Percentiles rank a stretch among this genome's conserved stretches.
phyloP scores from a whole-genome alignment of 2,888 invertebrate species.

The Ganaspis brasiliensis region DNA sequence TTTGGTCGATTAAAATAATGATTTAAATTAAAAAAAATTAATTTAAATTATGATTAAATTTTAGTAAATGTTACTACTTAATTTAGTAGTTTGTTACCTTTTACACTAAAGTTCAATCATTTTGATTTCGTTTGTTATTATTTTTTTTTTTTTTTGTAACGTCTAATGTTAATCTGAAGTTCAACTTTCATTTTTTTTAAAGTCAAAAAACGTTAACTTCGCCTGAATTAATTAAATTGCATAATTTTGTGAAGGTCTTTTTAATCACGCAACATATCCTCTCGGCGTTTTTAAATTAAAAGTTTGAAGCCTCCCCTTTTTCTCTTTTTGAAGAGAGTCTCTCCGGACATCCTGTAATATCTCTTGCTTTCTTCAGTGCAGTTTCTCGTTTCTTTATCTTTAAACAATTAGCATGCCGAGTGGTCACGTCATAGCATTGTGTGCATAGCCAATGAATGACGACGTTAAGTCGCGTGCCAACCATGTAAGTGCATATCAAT shows the following conservation, averaged over 20 bases:
- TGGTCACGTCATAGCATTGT: conserved; percentile 55
- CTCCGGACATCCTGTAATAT: conserved; percentile 77
- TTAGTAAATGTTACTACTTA: too few relatives aligned
- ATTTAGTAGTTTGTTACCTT: too few relatives aligned
- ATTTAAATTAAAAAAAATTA: too few relatives aligned
- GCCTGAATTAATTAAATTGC: too few relatives aligned
- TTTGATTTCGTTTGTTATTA: too few relatives aligned
- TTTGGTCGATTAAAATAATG: too few relatives aligned
- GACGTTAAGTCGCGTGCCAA: conserved; percentile 60
- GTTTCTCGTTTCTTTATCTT: conserved; percentile 44
- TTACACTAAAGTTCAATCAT: too few relatives aligned
- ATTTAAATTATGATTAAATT: too few relatives aligned
- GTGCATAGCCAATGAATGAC: conserved; percentile 61
- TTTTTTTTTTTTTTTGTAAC: too few relatives aligned
- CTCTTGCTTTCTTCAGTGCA: conserved; percentile 28
- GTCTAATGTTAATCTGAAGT: too few relatives aligned
- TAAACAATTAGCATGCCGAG: conserved; percentile 59
- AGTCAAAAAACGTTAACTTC: too few relatives aligned
- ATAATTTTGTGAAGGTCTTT: conserved; percentile 57
- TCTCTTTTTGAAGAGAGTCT: conserved; percentile 9
- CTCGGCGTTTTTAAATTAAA: conserved; percentile 52
- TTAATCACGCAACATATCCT: conserved; percentile 59
- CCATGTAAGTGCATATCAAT: not conserved
- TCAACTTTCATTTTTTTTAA: too few relatives aligned
- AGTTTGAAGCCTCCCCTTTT: not conserved